These are phyloP conservation scores for Acanthosoma haemorrhoidale DNA, from an alignment of 2,888 invertebrate species.

Conservation along the genomic window DNA sequence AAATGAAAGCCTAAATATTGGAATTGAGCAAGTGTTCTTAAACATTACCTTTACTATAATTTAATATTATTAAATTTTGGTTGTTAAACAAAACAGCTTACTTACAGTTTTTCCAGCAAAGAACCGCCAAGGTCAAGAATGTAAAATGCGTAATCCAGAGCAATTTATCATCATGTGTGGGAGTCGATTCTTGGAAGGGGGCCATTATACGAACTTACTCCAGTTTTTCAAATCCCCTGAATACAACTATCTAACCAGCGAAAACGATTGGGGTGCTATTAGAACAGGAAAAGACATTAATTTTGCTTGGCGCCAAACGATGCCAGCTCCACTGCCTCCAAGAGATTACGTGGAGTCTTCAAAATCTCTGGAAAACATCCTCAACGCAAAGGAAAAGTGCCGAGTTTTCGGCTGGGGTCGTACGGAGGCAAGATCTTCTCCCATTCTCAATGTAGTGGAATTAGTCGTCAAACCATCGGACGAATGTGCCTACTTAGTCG, in stretches of 20 bases:
- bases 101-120: too few species aligned
- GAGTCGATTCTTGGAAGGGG: neutral
- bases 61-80: too few species aligned
- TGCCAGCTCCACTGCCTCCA: neutral
- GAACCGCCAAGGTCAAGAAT: too few species aligned
- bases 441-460: neutral
- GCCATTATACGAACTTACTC: neutral
- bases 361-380: neutral
- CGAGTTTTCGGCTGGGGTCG: neutral
- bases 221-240: neutral
- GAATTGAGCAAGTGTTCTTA: too few species aligned
- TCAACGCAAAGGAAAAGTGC: neutral
- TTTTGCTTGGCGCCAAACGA: neutral
- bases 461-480: neutral
- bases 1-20: too few species aligned
- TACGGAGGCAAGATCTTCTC: neutral
- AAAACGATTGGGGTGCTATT: neutral
- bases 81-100: too few species aligned
- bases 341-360: neutral
- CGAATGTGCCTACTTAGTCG: neutral
- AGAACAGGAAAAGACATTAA: neutral
- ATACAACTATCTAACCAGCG: neutral
- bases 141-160: neutral
- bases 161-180: neutral
- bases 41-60: too few species aligned